Conservation (phyloP, 1,140 invertebrate genomes). For the Procambarus virginalis region DNA sequence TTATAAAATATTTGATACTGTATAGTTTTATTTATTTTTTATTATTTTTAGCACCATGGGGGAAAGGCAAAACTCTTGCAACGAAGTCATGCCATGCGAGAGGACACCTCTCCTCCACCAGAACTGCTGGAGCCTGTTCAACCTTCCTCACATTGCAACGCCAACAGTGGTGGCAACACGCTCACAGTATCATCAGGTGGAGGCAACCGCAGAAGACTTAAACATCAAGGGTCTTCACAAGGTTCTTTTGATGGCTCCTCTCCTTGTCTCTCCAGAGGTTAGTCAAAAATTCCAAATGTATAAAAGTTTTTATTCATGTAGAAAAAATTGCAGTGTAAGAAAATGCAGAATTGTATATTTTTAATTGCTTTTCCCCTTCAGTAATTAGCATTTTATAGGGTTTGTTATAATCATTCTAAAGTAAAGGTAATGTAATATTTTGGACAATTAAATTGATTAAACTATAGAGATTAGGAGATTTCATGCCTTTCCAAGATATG, state of each 20-base stretch:
- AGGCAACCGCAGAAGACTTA: conserved; percentile 71
- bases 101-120: conserved; percentile 88
- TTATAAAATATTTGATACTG: background rate
- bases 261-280: conserved; percentile 80
- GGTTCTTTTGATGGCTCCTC: conserved; percentile 79
- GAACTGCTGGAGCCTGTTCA: conserved; percentile 76
- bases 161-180: conserved; percentile 44
- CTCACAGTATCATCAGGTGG: conserved; percentile 46
- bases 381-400: too few relatives aligned
- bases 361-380: too few relatives aligned
- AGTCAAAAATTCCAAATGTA: conserved; percentile 22
- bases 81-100: conserved; percentile 90
- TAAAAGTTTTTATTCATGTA: background rate
- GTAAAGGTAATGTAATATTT: too few relatives aligned
- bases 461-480: too few relatives aligned
- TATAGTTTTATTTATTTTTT: background rate
- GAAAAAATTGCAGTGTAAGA: too few relatives aligned
- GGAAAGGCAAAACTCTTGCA: conserved; percentile 83
- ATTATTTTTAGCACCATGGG: conserved; percentile 43
- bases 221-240: conserved; percentile 80
- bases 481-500: too few relatives aligned
- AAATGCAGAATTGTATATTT: too few relatives aligned
- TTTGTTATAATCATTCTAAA: too few relatives aligned
- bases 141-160: conserved; percentile 71
- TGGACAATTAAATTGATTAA: too few relatives aligned